phyloP scores from a whole-genome alignment of 1,140 invertebrate genomes.

The Drosophila fuyamai region DNA sequence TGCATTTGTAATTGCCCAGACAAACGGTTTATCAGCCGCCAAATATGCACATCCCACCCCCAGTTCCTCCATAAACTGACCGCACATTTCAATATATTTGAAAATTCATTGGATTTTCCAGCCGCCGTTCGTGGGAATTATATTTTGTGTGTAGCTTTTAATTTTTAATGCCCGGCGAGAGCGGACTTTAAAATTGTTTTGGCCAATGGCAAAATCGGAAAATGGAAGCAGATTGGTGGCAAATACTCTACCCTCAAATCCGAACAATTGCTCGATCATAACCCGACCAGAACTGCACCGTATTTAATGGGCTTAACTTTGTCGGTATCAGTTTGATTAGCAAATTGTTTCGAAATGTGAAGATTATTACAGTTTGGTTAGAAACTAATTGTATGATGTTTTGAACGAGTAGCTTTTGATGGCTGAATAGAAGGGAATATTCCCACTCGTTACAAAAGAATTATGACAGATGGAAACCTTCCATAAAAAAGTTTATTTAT shows the following conservation, averaged over 20 bases:
- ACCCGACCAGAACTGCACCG: conserved; percentile 7
- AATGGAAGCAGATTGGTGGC: not conserved
- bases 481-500: too few species aligned
- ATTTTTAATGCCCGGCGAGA: conserved; percentile 50
- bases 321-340: conserved; percentile 23
- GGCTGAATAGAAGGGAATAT: too few species aligned
- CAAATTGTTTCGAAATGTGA: conserved; percentile 27
- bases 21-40: conserved; percentile 45
- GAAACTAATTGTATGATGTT: not conserved
- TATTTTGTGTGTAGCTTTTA: conserved; percentile 37
- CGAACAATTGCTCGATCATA: conserved; percentile 17
- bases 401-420: not conserved
- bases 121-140: conserved; percentile 7
- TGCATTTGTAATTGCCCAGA: conserved; percentile 50
- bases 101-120: conserved; percentile 65
- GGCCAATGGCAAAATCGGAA: not conserved
- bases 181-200: conserved; percentile 24
- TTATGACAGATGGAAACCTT: too few species aligned
- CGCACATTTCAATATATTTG: conserved; percentile 58
- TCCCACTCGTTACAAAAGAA: too few species aligned
- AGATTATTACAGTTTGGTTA: conserved; percentile 7
- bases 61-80: conserved; percentile 6
- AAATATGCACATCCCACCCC: not conserved
- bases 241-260: conserved; percentile 3
- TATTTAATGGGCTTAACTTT: conserved; percentile 21